phyloP scores from a whole-genome alignment of 2,797 vertebrate species.

The Melanotaenia boesemani region DNA sequence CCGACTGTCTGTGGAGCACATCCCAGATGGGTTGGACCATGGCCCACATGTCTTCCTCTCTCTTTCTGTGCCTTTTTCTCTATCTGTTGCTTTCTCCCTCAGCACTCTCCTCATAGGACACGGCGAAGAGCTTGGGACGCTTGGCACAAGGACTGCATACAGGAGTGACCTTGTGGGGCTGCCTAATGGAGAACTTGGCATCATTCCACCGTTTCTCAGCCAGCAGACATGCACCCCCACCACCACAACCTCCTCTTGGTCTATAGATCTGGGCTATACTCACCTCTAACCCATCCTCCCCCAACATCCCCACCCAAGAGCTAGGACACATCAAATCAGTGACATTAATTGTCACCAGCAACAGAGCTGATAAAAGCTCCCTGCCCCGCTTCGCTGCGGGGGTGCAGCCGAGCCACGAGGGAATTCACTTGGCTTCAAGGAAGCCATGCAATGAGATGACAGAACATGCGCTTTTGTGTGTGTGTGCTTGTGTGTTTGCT shows the following conservation, averaged over 20 bases:
- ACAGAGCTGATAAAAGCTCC: slow-evolving; percentile 69
- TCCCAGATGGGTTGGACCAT: slow-evolving; percentile 82
- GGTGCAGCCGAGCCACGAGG: slow-evolving; percentile 49
- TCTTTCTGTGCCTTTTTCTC: slow-evolving; percentile 32
- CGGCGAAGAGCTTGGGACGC: slow-evolving; percentile 63
- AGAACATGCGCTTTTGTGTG: slow-evolving; percentile 26
- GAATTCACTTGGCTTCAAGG: slow-evolving; percentile 51
- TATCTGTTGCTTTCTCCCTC: slow-evolving; percentile 65
- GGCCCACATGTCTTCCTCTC: slow-evolving; percentile 61
- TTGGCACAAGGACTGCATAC: slow-evolving; percentile 74
- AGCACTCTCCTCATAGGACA: slow-evolving; percentile 49
- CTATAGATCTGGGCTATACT: slow-evolving; percentile 63
- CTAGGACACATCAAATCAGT: slow-evolving; percentile 73
- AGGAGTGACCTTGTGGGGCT: slow-evolving; percentile 81
- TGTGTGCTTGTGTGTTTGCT: not conserved
- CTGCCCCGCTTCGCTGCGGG: slow-evolving; percentile 39
- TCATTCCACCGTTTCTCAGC: slow-evolving; percentile 77
- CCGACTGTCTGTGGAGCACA: slow-evolving; percentile 70
- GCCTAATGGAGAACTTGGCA: slow-evolving; percentile 85
- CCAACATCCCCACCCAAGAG: slow-evolving; percentile 43
- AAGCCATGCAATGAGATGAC: slow-evolving; percentile 41
- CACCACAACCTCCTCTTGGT: slow-evolving; percentile 37
- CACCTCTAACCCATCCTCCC: slow-evolving; percentile 68
- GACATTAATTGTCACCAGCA: slow-evolving; percentile 81
- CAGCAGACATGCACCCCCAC: slow-evolving; percentile 64